Base-by-base conservation (phyloP, 2,797 vertebrate species). In the Dallia pectoralis region DNA sequence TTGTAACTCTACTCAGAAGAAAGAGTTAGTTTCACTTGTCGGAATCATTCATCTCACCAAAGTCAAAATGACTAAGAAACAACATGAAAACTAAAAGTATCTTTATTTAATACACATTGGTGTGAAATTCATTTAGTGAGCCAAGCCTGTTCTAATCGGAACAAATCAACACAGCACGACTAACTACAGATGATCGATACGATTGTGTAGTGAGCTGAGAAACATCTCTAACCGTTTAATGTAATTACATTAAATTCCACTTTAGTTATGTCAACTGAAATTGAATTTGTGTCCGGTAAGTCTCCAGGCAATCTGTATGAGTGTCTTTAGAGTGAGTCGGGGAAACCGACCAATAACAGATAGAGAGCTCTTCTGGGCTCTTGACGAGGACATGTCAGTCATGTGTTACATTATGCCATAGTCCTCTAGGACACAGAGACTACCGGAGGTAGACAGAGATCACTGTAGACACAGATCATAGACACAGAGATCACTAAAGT, bases 371-470 rank as follows among this genome's bases (percentile, higher is more conserved):
- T 75, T 62, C 29, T 70, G 72, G 59, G 75, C 74, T 81, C 82
- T 79, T 44, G 12, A 44, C 40, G 2, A 67, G 68, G 77, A 74
- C 72, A 77, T 48, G 70, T 73, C 78, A 61, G 70, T 48, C 65
- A 83, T 61, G 71, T 77, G 67, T 81, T 71, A 73, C 49, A 73
- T 69, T 78, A 70, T 75, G 9, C 59, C n/a, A 59, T 44, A 48
- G 56, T 48, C 64, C 61, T 71, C 11, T 12, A 44, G 40, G n/a
- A n/a, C n/a, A n/a, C n/a, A n/a, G n/a, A n/a, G n/a, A n/a, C n/a
- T n/a, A n/a, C n/a, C n/a, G n/a, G n/a, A n/a, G n/a, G n/a, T n/a
- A n/a, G n/a, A n/a, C n/a, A n/a, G n/a, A n/a, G n/a, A n/a, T n/a
- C n/a, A n/a, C n/a, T n/a, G n/a, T n/a, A n/a, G n/a, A n/a, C n/a